phyloP scores from a whole-genome alignment of 2,797 vertebrate genomes.

The Margarornis squamiger region DNA sequence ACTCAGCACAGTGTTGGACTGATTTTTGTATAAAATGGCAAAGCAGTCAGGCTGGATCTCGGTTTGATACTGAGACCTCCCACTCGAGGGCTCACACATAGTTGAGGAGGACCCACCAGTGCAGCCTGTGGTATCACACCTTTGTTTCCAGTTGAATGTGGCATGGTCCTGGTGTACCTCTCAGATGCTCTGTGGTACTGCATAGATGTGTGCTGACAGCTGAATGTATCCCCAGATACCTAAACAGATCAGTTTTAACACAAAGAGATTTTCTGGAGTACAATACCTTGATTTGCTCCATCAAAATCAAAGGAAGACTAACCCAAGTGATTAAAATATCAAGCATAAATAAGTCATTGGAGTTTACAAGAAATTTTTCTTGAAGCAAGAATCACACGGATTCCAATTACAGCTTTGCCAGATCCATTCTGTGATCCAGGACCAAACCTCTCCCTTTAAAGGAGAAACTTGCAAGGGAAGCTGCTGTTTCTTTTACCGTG shows the following conservation, averaged over 20 bases:
- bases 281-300: not conserved
- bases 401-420: not conserved
- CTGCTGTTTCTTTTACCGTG: not conserved
- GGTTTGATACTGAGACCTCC: not conserved
- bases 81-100: not conserved
- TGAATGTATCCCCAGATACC: not conserved
- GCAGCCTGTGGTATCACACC: not conserved
- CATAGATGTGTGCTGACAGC: not conserved
- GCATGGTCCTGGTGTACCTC: not conserved
- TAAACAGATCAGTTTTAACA: not conserved
- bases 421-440: not conserved
- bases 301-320: not conserved
- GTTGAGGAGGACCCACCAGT: not conserved
- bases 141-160: not conserved
- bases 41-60: not conserved
- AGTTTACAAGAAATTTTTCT: not conserved
- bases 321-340: not conserved
- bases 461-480: not conserved
- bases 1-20: not conserved
- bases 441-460: not conserved
- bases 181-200: not conserved
- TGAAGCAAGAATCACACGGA: not conserved
- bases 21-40: not conserved
- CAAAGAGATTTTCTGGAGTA: not conserved
- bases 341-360: not conserved